These are phyloP conservation scores for Dioctria rufipes DNA, from an alignment of 2,888 invertebrate species.

Conservation along the genomic window DNA sequence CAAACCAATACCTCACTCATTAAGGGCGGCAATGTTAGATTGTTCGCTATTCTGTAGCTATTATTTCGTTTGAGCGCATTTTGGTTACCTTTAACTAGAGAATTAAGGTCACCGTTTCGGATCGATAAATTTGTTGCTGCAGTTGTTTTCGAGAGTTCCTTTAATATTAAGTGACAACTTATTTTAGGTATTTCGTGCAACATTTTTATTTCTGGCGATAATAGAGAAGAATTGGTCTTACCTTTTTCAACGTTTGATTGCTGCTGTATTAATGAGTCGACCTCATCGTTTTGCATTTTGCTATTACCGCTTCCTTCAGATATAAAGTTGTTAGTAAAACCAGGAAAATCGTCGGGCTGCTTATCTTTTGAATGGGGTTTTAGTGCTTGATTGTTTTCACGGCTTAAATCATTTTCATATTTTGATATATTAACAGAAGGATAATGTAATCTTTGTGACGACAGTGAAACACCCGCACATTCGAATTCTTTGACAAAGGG, in stretches of 20 bases:
- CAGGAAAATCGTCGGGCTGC: constrained; percentile 61
- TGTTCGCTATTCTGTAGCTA: constrained; percentile 87
- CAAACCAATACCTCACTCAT: not conserved
- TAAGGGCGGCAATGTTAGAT: not conserved
- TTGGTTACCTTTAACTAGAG: not conserved
- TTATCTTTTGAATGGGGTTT: constrained; percentile 69
- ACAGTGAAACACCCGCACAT: constrained; percentile 7
- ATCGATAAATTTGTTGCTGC: constrained; percentile 54
- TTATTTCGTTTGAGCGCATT: constrained; percentile 81
- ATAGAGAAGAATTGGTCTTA: constrained; percentile 60
- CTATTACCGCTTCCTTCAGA: not conserved
- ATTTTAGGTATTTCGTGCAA: constrained; percentile 29
- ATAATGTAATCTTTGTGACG: not conserved
- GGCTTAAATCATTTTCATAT: not conserved
- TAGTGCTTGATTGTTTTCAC: constrained; percentile 1
- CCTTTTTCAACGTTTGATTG: constrained; percentile 13
- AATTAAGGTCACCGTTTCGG: constrained; percentile 44
- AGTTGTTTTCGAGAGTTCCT: constrained; percentile 60
- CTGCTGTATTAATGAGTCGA: constrained; percentile 11
- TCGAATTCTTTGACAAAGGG: constrained; percentile 84
- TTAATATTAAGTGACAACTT: constrained; percentile 22
- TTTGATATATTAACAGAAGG: not conserved
- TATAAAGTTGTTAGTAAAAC: not conserved
- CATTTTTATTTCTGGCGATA: constrained; percentile 66
- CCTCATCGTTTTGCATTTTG: constrained; percentile 41